phyloP scores from a whole-genome alignment of 2,888 invertebrate species.

The Cerastoderma edule region DNA sequence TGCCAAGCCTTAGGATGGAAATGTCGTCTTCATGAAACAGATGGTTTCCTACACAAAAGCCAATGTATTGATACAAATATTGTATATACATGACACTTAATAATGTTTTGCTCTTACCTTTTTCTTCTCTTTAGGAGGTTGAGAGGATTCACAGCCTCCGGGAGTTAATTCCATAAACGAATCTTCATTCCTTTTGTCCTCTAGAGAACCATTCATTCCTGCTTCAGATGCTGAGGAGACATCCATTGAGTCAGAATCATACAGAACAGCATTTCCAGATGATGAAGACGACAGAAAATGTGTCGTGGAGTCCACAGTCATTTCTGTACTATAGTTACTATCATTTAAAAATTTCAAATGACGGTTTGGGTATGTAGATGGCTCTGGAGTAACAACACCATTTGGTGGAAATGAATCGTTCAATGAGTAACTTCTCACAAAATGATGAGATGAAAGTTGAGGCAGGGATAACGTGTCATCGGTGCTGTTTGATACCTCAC shows the following conservation, averaged over 20 bases:
- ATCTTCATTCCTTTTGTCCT: slow-evolving; percentile 53
- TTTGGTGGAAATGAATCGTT: slow-evolving; percentile 39
- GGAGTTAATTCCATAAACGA: slow-evolving; percentile 9
- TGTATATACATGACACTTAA: not conserved
- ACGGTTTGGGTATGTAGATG: slow-evolving; percentile 41
- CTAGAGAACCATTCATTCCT: slow-evolving; percentile 32
- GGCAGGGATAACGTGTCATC: slow-evolving; percentile 8
- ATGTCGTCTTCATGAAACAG: too few relatives aligned
- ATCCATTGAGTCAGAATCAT: slow-evolving; percentile 63
- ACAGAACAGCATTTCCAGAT: slow-evolving; percentile 22
- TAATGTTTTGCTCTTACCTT: slow-evolving; percentile 40
- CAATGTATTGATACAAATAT: not conserved
- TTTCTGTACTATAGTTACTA: slow-evolving; percentile 44
- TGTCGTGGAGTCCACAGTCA: slow-evolving; percentile 59
- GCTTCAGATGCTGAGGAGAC: slow-evolving; percentile 58
- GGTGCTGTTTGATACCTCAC: slow-evolving; percentile 23
- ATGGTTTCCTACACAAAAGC: too few relatives aligned
- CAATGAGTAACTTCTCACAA: slow-evolving; percentile 34
- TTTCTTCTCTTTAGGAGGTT: slow-evolving; percentile 56
- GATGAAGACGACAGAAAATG: slow-evolving; percentile 28
- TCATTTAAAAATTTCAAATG: slow-evolving; percentile 50
- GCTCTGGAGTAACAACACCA: slow-evolving; percentile 27
- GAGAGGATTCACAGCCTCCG: slow-evolving; percentile 31
- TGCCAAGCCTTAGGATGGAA: too few relatives aligned
- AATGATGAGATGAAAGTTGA: slow-evolving; percentile 24